Evolutionary conservation across 2,888 invertebrate genomes (phyloP), one percentile per base, ranked within the genome.

Genomic region (Cactoblastis cactorum): DNA sequence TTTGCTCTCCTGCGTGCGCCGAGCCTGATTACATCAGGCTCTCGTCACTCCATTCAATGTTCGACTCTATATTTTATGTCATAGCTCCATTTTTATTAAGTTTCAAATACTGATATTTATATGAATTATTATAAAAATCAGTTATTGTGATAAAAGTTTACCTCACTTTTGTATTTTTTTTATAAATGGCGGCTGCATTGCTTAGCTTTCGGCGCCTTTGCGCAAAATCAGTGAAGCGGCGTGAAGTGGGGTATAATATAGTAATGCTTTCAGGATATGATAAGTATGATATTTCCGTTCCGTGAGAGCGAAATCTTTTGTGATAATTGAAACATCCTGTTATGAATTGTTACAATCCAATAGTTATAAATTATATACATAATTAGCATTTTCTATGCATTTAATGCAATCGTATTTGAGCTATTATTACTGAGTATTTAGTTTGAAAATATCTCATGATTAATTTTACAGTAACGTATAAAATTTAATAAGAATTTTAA

Each of bases 11-110:
- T 69, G 77, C 87, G 85, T 84, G 84, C 79, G 84, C 79, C 70
- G 61, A 74, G 84, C 80, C 74, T 89, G 88, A 88, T 88, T 87
- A 85, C 76, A 79, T 75, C 82, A 84, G 86, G 87, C 69, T 72
- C 69, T 69, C 67, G 51, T 50, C 11, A 19, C 9, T 24, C 14
- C 28, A 51, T 6, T 9, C 18, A 0, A 61, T 52, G 51, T 50
- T 53, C 22, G 43, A 54, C 58, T 53, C 22, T 65, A 58, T 22
- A 0, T 9, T 0, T 11, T 8, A 33, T n/a, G 0, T 0, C 0
- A 0, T 53, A 51, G 14, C 3, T 3, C 5, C 45, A 45, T 47
- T 55, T 56, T n/a, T 11, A 4, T 24, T 53, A 24, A 1, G 9
- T 5, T 53, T 14, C 1, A 1, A 28, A 19, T 17, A 38, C 34